Conservation (phyloP, 2,888 invertebrate species). For the Meliscaeva auricollis region DNA sequence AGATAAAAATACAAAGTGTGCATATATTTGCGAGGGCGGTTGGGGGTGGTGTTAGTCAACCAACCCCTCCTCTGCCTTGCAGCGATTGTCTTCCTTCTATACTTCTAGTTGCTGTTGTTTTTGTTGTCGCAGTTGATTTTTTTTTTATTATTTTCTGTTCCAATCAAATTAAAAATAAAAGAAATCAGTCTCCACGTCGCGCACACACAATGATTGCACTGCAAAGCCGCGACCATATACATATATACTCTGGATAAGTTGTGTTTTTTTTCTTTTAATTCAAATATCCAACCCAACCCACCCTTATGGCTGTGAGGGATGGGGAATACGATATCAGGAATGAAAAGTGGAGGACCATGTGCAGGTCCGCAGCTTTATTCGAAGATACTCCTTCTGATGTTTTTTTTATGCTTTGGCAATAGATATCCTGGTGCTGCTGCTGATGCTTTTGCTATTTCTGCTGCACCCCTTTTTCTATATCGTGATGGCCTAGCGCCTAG, state of each 20-base stretch:
- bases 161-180: conserved; percentile 79
- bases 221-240: conserved; percentile 68
- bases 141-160: conserved; percentile 75
- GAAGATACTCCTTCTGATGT: conserved; percentile 73
- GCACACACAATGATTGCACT: conserved; percentile 71
- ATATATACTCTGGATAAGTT: conserved; percentile 18
- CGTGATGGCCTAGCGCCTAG: conserved; percentile 50
- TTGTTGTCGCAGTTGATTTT: conserved; percentile 69
- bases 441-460: conserved; percentile 29
- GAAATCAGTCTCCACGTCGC: conserved; percentile 74
- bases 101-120: conserved; percentile 69
- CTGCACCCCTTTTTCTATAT: conserved; percentile 60
- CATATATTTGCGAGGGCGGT: conserved; percentile 37
- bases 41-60: conserved; percentile 37
- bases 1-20: conserved; percentile 56
- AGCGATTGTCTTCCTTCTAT: conserved; percentile 71
- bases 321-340: not conserved
- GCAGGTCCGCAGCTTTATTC: conserved; percentile 74
- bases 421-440: conserved; percentile 66
- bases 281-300: conserved; percentile 60
- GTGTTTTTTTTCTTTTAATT: conserved; percentile 41
- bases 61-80: conserved; percentile 31
- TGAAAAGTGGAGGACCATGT: conserved; percentile 62
- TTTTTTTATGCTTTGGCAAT: conserved; percentile 68
- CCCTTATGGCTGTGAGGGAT: conserved; percentile 20